phyloP scores from a whole-genome alignment of 1,140 invertebrate genomes.

The Pseudomyrmex flavicornis region DNA sequence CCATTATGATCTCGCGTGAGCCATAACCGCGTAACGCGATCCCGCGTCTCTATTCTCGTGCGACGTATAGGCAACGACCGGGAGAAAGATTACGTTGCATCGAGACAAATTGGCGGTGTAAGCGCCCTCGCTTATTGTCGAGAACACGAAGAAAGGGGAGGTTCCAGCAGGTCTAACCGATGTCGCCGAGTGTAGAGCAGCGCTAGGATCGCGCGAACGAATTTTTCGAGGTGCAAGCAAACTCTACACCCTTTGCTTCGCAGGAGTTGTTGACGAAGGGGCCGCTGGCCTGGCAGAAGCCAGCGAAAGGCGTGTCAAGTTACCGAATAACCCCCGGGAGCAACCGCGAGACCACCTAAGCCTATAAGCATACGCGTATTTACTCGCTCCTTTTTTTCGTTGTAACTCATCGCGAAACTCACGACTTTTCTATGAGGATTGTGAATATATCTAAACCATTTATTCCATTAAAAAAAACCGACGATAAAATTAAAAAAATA shows the following conservation, averaged over 20 bases:
- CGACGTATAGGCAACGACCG: slow-evolving; percentile 9
- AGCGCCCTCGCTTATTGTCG: slow-evolving; percentile 58
- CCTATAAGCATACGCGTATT: slow-evolving; percentile 75
- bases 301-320: slow-evolving; percentile 83
- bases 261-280: slow-evolving; percentile 73
- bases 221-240: slow-evolving; percentile 74
- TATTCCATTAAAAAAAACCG: slow-evolving; percentile 42
- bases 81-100: slow-evolving; percentile 54
- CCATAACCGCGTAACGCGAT: slow-evolving; percentile 64
- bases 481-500: not conserved
- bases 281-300: slow-evolving; percentile 85
- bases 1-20: slow-evolving; percentile 57
- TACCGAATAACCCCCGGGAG: slow-evolving; percentile 80
- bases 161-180: slow-evolving; percentile 48
- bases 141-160: slow-evolving; percentile 14
- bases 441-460: slow-evolving; percentile 37
- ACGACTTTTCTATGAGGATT: slow-evolving; percentile 49
- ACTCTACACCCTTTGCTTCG: slow-evolving; percentile 74
- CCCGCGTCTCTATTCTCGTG: slow-evolving; percentile 26
- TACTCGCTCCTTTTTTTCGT: slow-evolving; percentile 53
- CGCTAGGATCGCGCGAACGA: slow-evolving; percentile 43
- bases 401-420: slow-evolving; percentile 66
- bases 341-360: slow-evolving; percentile 80
- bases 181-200: slow-evolving; percentile 46
- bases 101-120: slow-evolving; percentile 71